A percentile compares a stretch with the other conserved stretches of the same genome.
Evolutionary conservation across 1,140 invertebrate genomes (phyloP).

Genomic region (Chlorops oryzae): DNA sequence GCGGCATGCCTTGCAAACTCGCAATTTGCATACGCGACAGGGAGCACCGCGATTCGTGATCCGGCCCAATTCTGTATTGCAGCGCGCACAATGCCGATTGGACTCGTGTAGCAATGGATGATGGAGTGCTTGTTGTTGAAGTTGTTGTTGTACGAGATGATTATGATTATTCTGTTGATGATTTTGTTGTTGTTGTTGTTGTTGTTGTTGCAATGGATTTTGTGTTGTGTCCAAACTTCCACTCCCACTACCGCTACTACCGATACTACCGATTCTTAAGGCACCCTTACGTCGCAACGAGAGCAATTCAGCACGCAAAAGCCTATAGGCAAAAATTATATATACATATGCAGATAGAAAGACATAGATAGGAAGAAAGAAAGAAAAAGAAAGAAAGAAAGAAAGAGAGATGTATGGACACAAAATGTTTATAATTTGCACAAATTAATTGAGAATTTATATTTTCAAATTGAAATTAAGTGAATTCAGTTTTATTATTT

Average conservation of each 20-base stretch:
- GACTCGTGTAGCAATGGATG: constrained; percentile 45
- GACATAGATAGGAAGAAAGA: not conserved
- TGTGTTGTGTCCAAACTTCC: constrained; percentile 25
- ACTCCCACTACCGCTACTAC: constrained; percentile 1
- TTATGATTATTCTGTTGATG: constrained; percentile 22
- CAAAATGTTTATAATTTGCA: too few species aligned
- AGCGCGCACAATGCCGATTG: constrained; percentile 62
- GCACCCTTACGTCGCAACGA: constrained; percentile 56
- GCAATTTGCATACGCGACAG: constrained; percentile 62
- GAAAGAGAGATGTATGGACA: not conserved
- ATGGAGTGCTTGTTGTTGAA: constrained; percentile 27
- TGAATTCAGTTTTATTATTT: too few species aligned
- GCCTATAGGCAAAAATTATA: constrained; percentile 46
- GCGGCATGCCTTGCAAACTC: constrained; percentile 69
- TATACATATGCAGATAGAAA: not conserved
- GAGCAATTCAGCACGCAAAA: constrained; percentile 60
- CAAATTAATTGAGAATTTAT: not conserved
- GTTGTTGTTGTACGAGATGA: constrained; percentile 19
- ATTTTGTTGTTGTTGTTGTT: constrained; percentile 12
- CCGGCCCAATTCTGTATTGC: constrained; percentile 62
- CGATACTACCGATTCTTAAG: constrained; percentile 40
- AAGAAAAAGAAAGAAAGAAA: not conserved
- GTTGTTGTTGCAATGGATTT: constrained; percentile 33
- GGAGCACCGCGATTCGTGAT: constrained; percentile 69
- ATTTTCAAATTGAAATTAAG: too few species aligned